Percentiles rank a stretch among this genome's conserved stretches.
Evolutionary conservation across 2,888 invertebrate genomes (phyloP).

Genomic region (Athalia circularis): DNA sequence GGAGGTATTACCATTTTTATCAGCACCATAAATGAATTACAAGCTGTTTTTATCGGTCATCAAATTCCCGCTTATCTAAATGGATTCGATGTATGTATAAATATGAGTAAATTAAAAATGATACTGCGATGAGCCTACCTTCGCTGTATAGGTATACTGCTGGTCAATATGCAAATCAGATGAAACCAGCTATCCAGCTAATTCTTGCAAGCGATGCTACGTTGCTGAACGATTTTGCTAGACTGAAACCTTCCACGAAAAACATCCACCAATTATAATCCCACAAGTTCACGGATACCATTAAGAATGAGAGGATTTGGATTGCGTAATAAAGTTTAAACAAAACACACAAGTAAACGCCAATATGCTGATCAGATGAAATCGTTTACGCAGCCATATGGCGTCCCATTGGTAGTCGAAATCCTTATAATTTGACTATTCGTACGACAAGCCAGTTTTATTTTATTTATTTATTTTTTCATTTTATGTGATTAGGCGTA

Average conservation of each 20-base stretch:
- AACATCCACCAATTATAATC: constrained; percentile 28
- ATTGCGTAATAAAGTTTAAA: constrained; percentile 17
- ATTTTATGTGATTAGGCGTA: no score
- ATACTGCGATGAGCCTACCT: no score
- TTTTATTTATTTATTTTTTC: background rate
- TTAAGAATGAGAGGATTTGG: constrained; percentile 4
- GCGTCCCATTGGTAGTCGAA: background rate
- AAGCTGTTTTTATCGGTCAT: no score
- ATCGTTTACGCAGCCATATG: background rate
- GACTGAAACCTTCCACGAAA: constrained; percentile 16
- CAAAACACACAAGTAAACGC: background rate
- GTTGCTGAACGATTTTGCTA: background rate
- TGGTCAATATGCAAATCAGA: background rate
- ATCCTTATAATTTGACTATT: constrained; percentile 13
- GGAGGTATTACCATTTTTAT: no score
- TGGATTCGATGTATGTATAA: no score
- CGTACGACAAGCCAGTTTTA: background rate
- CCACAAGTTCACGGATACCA: constrained; percentile 18
- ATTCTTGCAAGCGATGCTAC: constrained; percentile 14
- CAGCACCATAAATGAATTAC: no score
- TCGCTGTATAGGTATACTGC: no score
- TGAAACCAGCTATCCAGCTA: background rate
- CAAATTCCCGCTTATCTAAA: no score
- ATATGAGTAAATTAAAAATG: no score
- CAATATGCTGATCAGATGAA: no score